A percentile compares a stretch with the other conserved stretches of the same genome.
Evolutionary conservation across 2,113 vertebrate genomes (phyloP).

Genomic region (Erpornis zantholeuca): DNA sequence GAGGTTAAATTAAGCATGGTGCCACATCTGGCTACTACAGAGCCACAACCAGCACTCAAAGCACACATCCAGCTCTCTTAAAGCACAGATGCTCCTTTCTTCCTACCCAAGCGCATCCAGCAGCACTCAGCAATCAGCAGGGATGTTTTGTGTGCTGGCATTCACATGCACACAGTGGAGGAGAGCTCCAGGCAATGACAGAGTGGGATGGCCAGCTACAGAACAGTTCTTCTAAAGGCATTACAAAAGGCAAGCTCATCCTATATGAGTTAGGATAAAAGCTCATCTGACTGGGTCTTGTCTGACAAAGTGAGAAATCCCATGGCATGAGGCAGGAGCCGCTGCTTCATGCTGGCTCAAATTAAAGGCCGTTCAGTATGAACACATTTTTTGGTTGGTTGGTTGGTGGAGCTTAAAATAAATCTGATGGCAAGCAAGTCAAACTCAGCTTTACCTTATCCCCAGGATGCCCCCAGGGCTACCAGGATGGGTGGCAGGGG

Average conservation of each 20-base stretch:
- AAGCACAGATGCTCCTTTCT: background rate
- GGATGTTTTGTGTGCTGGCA: background rate
- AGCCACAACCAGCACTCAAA: background rate
- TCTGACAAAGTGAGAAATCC: background rate
- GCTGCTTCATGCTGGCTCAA: background rate
- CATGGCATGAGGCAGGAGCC: background rate
- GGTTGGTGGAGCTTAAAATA: background rate
- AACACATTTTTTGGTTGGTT: background rate
- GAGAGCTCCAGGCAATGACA: background rate
- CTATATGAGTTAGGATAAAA: background rate
- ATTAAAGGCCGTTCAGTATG: background rate
- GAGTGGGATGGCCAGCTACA: background rate
- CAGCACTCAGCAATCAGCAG: background rate
- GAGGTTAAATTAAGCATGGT: background rate
- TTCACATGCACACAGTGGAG: background rate
- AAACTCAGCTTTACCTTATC: background rate
- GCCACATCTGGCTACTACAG: background rate
- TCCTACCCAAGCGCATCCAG: background rate
- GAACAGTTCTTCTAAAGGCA: background rate
- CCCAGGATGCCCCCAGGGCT: background rate
- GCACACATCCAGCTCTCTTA: background rate
- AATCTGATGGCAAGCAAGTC: background rate
- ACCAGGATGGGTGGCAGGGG: background rate
- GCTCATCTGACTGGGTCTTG: background rate
- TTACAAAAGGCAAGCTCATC: background rate